Evolutionary conservation across 2,113 vertebrate species (phyloP).

Genomic region (Coptodon bakossiorum): DNA sequence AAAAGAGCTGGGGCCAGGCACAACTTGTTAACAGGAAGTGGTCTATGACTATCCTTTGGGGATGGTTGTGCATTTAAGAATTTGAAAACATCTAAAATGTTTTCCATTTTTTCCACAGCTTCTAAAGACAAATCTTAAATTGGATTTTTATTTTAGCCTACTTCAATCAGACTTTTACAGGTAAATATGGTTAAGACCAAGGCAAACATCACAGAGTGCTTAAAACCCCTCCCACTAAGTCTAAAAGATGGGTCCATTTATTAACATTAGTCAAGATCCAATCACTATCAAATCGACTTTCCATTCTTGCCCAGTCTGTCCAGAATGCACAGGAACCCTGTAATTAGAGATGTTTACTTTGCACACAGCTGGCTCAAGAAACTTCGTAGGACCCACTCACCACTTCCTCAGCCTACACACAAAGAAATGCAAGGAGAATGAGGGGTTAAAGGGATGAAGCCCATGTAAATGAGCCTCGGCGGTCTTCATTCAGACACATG

Average conservation of each 20-base stretch:
- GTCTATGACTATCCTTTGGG: slow-evolving; percentile 15
- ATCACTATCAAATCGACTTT: slow-evolving; percentile 33
- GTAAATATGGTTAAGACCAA: background rate
- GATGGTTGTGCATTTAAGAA: slow-evolving; percentile 25
- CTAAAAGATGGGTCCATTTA: background rate
- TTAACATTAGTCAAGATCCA: background rate
- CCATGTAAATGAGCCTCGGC: slow-evolving; percentile 62
- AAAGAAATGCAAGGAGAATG: slow-evolving; percentile 34
- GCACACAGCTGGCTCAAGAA: slow-evolving; percentile 29
- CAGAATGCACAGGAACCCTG: slow-evolving; percentile 14
- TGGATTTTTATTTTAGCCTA: background rate
- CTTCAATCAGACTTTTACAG: background rate
- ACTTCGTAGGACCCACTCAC: slow-evolving; percentile 9
- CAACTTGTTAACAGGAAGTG: slow-evolving; percentile 58
- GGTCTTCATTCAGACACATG: slow-evolving; percentile 56
- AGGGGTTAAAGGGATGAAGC: slow-evolving; percentile 53
- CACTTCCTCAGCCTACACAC: slow-evolving; percentile 42
- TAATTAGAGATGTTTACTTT: slow-evolving; percentile 51
- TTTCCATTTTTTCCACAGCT: slow-evolving; percentile 3
- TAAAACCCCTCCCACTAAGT: background rate
- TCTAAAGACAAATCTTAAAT: background rate
- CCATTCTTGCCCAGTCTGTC: slow-evolving; percentile 11
- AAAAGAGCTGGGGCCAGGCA: slow-evolving; percentile 23
- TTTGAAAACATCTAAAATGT: background rate
- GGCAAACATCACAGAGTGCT: background rate